Evolutionary conservation across 2,113 vertebrate genomes (phyloP), one percentile per base, ranked within the genome.

Genomic region (Nanorana parkeri): DNA sequence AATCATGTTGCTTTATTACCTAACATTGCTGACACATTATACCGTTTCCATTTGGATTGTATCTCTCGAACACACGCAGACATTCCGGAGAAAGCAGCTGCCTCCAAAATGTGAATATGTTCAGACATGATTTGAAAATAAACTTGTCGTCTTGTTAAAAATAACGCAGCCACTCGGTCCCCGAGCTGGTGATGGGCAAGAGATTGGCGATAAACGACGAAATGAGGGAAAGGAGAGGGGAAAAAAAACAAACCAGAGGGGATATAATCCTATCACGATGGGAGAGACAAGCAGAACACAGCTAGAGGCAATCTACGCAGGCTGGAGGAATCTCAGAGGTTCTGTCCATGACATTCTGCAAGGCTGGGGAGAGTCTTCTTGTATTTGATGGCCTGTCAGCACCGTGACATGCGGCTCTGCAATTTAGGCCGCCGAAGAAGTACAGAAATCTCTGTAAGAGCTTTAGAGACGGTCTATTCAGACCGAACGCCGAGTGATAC

Each of bases 141-240:
- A 77, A 66, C 75, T n/a, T 41, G 47, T 55, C 76, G 47, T 55
- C 76, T 66, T 21, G 64, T 19, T 67, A 54, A 79, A 67, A 79
- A 79, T 64, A 77, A 66, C 29, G 17, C 21, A 21, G 32, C 58
- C 26, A 51, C 23, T 13, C 23, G 51, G 16, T 51, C 58, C 36
- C 32, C 47, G 21, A 2, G 32, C 73, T 17, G 32, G 58, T 51
- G 58, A 51, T 60, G 64, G 58, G 13, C 11, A 63, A 17, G 74
- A 4, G 36, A 64, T 52, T 3, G 58, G 17, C 36, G 28, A 58
- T 60, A 58, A 74, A 58, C 24, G 51, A 15, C 1, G 21, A 17
- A 17, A 29, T 1, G 26, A 19, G 28, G 66, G 66, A 36, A 26
- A 19, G 17, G 6, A 41, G 41, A 41, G 8, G 1, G 8, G 8